A percentile compares a stretch with the other conserved stretches of the same genome.
Evolutionary conservation across 2,888 invertebrate species (phyloP).

Genomic region (Volucella inanis): DNA sequence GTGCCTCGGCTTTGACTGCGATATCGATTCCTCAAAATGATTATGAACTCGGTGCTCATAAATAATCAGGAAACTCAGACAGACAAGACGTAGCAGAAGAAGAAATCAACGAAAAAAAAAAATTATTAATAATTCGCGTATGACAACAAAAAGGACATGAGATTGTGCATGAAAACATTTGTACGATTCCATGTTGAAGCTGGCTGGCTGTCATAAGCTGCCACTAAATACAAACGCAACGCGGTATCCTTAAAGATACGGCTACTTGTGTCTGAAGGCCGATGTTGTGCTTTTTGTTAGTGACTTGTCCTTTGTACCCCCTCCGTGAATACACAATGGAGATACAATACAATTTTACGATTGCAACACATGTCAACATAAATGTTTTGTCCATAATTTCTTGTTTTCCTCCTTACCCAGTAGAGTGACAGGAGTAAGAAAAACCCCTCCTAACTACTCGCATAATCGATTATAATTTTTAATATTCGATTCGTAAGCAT

Average conservation of each 20-base stretch:
- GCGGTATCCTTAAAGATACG: slow-evolving; percentile 67
- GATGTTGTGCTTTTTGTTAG: slow-evolving; percentile 69
- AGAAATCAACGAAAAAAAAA: neutral
- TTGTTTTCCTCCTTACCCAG: slow-evolving; percentile 18
- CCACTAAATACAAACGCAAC: neutral
- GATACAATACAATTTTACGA: slow-evolving; percentile 33
- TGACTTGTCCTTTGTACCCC: neutral
- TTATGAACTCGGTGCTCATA: slow-evolving; percentile 64
- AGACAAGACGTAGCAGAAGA: too few relatives aligned
- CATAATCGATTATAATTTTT: slow-evolving; percentile 83
- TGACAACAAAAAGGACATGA: slow-evolving; percentile 70
- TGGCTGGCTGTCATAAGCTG: slow-evolving; percentile 54
- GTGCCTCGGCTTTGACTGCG: slow-evolving; percentile 26
- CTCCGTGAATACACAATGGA: slow-evolving; percentile 54
- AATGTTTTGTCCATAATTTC: slow-evolving; percentile 77
- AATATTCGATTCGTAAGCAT: slow-evolving; percentile 82
- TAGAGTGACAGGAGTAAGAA: neutral
- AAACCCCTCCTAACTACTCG: slow-evolving; percentile 40
- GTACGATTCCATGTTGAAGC: slow-evolving; percentile 76
- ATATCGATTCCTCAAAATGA: slow-evolving; percentile 34
- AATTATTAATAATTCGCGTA: slow-evolving; percentile 67
- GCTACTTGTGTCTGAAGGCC: neutral
- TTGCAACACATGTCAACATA: slow-evolving; percentile 82
- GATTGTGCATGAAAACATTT: slow-evolving; percentile 78
- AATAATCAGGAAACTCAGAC: slow-evolving; percentile 45